Evolutionary conservation across 2,797 vertebrate species (phyloP).

Genomic region (Craterocephalus amniculus): DNA sequence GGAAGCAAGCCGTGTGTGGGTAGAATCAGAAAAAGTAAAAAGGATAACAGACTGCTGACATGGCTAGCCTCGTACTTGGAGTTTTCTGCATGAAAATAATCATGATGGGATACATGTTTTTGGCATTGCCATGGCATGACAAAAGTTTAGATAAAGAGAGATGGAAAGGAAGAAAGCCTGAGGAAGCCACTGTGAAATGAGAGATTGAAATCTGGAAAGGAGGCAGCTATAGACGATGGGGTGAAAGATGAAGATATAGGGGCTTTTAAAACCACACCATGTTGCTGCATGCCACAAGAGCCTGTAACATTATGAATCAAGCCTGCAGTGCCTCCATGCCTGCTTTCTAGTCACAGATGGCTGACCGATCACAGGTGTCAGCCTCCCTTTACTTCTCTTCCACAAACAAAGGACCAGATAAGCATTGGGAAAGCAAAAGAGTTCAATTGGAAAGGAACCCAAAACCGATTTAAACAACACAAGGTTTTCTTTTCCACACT

Average conservation of each 20-base stretch:
- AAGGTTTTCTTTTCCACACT: not conserved
- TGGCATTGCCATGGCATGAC: not conserved
- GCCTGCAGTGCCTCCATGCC: conserved; percentile 14
- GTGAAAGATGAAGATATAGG: conserved; percentile 34
- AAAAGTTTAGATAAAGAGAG: conserved; percentile 3
- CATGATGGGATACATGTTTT: not conserved
- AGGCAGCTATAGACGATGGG: conserved; percentile 36
- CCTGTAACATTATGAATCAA: conserved; percentile 52
- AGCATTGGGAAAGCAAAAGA: conserved; percentile 24
- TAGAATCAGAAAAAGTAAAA: not conserved
- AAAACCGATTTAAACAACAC: not conserved
- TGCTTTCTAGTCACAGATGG: conserved; percentile 25
- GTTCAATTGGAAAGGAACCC: not conserved
- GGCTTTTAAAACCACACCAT: conserved; percentile 48
- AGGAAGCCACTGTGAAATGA: conserved; percentile 44
- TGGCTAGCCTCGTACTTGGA: conserved; percentile 8
- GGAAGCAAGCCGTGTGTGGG: conserved; percentile 22
- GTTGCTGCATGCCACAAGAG: conserved; percentile 56
- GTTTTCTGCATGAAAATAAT: conserved; percentile 6
- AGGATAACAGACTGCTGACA: conserved; percentile 13
- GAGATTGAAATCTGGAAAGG: conserved; percentile 40
- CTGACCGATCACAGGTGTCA: conserved; percentile 64
- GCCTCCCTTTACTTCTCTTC: conserved; percentile 6
- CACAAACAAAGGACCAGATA: conserved; percentile 18
- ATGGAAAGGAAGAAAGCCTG: conserved; percentile 18